Conservation (phyloP, 2,797 vertebrate genomes). For the Vespertilio murinus region DNA sequence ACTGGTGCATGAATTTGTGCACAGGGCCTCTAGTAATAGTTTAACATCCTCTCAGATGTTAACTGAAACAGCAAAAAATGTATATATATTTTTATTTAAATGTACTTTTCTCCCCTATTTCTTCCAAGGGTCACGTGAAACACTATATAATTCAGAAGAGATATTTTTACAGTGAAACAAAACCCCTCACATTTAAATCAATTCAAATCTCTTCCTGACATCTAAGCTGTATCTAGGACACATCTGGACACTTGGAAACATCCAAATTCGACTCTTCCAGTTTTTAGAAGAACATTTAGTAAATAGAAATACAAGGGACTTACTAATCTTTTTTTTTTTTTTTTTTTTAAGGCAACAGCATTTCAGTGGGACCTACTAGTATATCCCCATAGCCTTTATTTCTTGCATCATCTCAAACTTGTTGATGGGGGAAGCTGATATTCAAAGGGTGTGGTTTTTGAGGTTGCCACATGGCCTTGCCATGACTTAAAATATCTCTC, state of each 20-base stretch:
- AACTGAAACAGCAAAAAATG: neutral
- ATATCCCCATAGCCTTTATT: neutral
- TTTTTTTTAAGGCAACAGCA: neutral
- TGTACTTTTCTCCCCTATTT: slow-evolving; percentile 15
- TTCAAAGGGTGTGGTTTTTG: slow-evolving; percentile 68
- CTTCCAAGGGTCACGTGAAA: slow-evolving; percentile 55
- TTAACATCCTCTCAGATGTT: neutral
- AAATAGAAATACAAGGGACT: slow-evolving; percentile 44
- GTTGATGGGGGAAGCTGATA: neutral
- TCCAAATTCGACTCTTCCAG: slow-evolving; percentile 52
- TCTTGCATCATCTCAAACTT: neutral
- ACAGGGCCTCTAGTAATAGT: neutral
- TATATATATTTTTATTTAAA: neutral
- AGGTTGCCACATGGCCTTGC: slow-evolving; percentile 53
- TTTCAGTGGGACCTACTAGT: neutral
- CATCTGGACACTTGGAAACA: slow-evolving; percentile 72
- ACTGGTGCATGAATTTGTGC: too few relatives aligned
- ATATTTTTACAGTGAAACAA: slow-evolving; percentile 44
- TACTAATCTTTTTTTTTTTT: neutral
- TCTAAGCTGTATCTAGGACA: slow-evolving; percentile 71
- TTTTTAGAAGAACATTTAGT: slow-evolving; percentile 50
- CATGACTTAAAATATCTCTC: slow-evolving; percentile 68
- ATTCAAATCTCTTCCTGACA: slow-evolving; percentile 61
- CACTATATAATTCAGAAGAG: slow-evolving; percentile 48
- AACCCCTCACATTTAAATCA: slow-evolving; percentile 46